phyloP scores from a whole-genome alignment of 2,113 vertebrate species.

The Cyphomyrus discorhynchus region DNA sequence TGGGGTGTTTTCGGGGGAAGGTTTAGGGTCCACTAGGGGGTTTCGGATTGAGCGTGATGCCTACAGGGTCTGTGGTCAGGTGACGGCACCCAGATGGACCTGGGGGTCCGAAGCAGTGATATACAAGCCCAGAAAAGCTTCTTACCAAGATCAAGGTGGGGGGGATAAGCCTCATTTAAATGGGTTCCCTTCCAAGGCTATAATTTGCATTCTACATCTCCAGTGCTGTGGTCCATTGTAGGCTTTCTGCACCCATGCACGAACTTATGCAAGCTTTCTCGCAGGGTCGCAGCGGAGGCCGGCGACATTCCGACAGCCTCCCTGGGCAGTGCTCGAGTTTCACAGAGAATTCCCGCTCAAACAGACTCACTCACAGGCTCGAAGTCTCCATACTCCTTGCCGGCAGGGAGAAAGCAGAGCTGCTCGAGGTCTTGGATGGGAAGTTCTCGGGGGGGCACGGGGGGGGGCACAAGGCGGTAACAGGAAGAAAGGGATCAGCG shows the following conservation, averaged over 20 bases:
- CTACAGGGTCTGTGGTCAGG: neutral
- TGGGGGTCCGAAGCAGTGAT: neutral
- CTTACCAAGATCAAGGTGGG: neutral
- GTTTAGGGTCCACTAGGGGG: neutral
- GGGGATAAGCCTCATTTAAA: neutral
- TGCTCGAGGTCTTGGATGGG: neutral
- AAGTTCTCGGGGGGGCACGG: too few relatives aligned
- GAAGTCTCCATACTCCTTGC: neutral
- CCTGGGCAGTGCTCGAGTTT: neutral
- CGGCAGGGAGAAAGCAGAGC: neutral
- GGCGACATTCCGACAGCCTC: neutral
- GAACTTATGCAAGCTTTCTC: constrained; percentile 4
- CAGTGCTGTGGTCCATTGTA: neutral
- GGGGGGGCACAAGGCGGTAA: neutral
- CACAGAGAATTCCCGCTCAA: neutral
- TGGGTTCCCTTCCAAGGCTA: neutral
- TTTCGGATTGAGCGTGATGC: neutral
- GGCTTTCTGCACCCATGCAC: neutral
- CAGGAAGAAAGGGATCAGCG: neutral
- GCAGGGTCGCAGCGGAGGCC: neutral
- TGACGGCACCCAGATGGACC: neutral
- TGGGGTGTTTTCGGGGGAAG: neutral
- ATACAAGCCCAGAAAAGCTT: neutral
- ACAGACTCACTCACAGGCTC: neutral
- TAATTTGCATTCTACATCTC: constrained; percentile 11